Conservation (phyloP, 2,113 vertebrate species). For the Nibea albiflora region DNA sequence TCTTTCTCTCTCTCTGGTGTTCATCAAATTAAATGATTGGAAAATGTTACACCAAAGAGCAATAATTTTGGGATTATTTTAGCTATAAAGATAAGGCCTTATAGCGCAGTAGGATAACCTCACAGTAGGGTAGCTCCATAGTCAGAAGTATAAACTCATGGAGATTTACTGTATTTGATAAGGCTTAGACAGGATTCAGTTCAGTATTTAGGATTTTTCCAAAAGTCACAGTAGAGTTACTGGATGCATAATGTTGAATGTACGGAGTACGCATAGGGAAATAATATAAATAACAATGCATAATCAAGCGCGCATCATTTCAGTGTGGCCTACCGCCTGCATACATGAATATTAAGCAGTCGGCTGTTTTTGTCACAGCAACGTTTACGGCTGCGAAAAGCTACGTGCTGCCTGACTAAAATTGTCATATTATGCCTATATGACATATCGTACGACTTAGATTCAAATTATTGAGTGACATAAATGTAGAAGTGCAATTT, state of each 20-base stretch:
- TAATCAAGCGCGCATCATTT: background rate
- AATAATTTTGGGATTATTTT: background rate
- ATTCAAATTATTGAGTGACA: background rate
- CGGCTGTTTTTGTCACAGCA: background rate
- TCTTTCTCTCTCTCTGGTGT: background rate
- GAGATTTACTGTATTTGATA: slow-evolving; percentile 15
- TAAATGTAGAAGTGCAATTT: background rate
- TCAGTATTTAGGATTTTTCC: background rate
- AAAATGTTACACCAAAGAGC: background rate
- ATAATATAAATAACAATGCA: background rate
- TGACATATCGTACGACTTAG: background rate
- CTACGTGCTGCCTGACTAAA: background rate
- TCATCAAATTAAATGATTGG: background rate
- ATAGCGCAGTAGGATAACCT: slow-evolving; percentile 15
- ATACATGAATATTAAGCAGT: background rate
- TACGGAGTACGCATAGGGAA: background rate
- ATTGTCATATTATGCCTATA: background rate
- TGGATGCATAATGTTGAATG: background rate
- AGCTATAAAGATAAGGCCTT: background rate
- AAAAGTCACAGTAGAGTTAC: background rate
- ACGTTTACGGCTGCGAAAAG: background rate
- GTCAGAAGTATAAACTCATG: background rate
- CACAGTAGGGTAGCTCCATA: background rate
- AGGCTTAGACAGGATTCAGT: background rate
- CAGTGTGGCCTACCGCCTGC: background rate